Evolutionary conservation across 2,888 invertebrate species (phyloP).

Genomic region (Eustalomyia histrio): DNA sequence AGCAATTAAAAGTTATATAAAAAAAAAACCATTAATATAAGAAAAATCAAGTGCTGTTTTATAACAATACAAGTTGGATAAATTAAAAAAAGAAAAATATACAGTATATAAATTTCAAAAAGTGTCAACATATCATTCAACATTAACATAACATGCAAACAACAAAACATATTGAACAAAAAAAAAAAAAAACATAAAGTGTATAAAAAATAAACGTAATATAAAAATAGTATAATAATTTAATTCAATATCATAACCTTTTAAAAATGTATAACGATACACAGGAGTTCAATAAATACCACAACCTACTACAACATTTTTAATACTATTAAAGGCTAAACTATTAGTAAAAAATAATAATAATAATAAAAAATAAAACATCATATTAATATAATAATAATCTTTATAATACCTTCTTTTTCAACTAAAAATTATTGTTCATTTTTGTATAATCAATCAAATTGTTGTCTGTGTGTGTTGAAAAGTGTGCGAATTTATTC

Average conservation of each 20-base stretch:
- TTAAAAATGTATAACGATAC: neutral
- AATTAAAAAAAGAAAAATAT: neutral
- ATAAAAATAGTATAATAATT: neutral
- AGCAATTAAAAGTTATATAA: neutral
- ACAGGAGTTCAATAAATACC: neutral
- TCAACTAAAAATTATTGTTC: neutral
- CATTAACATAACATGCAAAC: neutral
- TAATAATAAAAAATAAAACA: neutral
- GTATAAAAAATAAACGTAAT: neutral
- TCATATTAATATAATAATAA: slow-evolving; percentile 5
- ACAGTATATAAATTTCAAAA: neutral
- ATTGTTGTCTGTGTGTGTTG: neutral
- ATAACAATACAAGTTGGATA: neutral
- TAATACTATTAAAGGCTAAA: slow-evolving; percentile 1
- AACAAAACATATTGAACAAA: neutral
- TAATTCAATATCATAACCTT: neutral
- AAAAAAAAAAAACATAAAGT: neutral
- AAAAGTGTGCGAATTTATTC: neutral
- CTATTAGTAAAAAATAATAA: neutral
- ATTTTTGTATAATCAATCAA: neutral
- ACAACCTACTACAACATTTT: neutral
- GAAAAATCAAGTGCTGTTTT: neutral
- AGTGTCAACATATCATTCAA: neutral
- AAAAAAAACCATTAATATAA: neutral
- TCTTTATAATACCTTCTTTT: neutral